Percentiles rank a stretch among this genome's conserved stretches.
Evolutionary conservation across 2,113 vertebrate genomes (phyloP).

Genomic region (Cathartes aura): DNA sequence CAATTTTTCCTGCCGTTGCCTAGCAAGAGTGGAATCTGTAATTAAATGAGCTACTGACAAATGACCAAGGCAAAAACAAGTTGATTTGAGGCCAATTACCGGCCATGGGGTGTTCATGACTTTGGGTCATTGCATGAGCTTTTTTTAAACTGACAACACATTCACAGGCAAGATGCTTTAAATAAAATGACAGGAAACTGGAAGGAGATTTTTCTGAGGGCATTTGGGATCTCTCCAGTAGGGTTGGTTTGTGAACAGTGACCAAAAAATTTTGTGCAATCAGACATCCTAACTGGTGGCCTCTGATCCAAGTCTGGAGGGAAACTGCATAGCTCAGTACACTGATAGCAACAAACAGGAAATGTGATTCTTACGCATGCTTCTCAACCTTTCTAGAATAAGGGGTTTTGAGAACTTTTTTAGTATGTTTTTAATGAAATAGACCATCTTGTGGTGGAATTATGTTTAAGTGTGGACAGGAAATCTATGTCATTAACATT

Average conservation of each 20-base stretch:
- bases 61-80: not conserved
- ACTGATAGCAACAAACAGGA: slow-evolving; percentile 3
- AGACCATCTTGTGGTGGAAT: not conserved
- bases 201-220: not conserved
- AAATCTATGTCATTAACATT: slow-evolving; percentile 26
- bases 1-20: not conserved
- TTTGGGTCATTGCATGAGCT: not conserved
- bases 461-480: not conserved
- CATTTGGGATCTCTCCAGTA: slow-evolving; percentile 2
- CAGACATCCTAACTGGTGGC: not conserved
- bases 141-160: not conserved
- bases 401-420: not conserved
- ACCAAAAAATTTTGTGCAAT: not conserved
- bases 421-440: not conserved
- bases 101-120: not conserved
- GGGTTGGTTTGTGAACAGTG: not conserved
- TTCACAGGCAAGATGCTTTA: not conserved
- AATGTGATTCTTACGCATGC: not conserved
- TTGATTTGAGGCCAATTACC: not conserved
- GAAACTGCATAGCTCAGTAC: not conserved
- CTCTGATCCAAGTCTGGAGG: not conserved
- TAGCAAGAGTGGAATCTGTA: not conserved
- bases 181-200: not conserved
- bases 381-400: not conserved
- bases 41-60: not conserved